Base-by-base conservation (phyloP, 2,888 invertebrate genomes). In the Myathropa florea region DNA sequence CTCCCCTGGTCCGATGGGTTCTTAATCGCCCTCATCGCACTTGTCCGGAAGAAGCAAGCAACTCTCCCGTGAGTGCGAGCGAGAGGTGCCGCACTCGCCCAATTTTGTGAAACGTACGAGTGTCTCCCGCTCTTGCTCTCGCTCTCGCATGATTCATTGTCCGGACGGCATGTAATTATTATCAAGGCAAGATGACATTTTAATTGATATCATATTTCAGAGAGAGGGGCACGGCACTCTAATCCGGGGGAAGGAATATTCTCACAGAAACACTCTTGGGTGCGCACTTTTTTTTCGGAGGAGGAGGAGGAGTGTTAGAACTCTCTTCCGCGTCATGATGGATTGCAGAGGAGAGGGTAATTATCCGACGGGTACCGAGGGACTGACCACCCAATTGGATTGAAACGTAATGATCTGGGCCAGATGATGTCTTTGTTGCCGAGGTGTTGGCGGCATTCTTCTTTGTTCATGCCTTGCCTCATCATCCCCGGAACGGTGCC, bases 191-290 rank as follows among this genome's bases (percentile, higher is more conserved):
- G 68, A 68, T 68, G 68, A 33, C 68, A 68, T 57, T 68, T 68
- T 68, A 68, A 68, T 68, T 68, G 68, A 68, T 57, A 68, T 68
- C 30, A 68, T 57, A 68, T 68, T 68, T 68, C 68, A 68, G 30
- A 28, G 30, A 30, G 21, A 30, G 55, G 68, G 9, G 39, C 7
- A 7, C 18, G 7, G 46, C 39, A 65, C 65, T 68, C 23, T 33
- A 57, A 4, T 68, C 23, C 30, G 10, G 21, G 33, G 14, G 55
- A 68, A 57, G 18, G 46, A 46, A 46, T 46, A 55, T 68, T 68
- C 68, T 28, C 53, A 67, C 53, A 23, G 39, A 26, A 28, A 28
- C 4, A 18, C 26, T 46, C 28, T 26, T 18, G 24, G 12, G 46
- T 28, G n/a, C 46, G 57, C 24, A 12, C 24, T 24, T 12, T 57